Evolutionary conservation across 2,888 invertebrate genomes (phyloP).

Genomic region (Eristalis intricaria): DNA sequence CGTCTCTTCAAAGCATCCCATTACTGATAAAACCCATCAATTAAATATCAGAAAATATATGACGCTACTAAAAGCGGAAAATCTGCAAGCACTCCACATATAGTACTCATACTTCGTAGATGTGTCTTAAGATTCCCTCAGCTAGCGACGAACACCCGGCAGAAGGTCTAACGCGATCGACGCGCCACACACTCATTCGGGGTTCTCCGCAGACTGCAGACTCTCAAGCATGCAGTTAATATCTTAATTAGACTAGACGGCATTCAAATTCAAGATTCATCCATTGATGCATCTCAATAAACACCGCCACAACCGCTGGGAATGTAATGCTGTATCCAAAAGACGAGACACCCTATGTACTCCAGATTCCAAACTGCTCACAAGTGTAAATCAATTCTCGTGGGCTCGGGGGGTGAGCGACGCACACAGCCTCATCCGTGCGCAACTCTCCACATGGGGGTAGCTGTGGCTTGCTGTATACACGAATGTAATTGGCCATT

Average conservation of each 20-base stretch:
- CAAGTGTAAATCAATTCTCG: not conserved
- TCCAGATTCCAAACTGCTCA: not conserved
- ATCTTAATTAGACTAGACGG: not conserved
- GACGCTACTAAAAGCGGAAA: not conserved
- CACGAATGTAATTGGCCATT: conserved; percentile 30
- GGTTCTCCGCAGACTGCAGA: not conserved
- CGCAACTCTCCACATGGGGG: conserved; percentile 2
- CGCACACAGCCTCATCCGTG: not conserved
- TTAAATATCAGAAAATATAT: not conserved
- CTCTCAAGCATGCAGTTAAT: not conserved
- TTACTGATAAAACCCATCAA: not conserved
- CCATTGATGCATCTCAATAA: conserved; percentile 4
- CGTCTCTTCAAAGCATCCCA: not conserved
- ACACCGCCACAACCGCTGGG: not conserved
- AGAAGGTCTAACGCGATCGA: not conserved
- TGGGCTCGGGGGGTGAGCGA: not conserved
- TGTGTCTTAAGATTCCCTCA: not conserved
- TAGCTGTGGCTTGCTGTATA: conserved; percentile 2
- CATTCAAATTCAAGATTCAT: not conserved
- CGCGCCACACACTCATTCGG: not conserved
- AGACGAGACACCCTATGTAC: not conserved
- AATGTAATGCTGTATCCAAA: not conserved
- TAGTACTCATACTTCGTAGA: not conserved
- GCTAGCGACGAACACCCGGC: not conserved
- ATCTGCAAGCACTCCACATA: not conserved